Evolutionary conservation across 1,140 invertebrate species (phyloP).

Genomic region (Mycetomoellerius zeteki): DNA sequence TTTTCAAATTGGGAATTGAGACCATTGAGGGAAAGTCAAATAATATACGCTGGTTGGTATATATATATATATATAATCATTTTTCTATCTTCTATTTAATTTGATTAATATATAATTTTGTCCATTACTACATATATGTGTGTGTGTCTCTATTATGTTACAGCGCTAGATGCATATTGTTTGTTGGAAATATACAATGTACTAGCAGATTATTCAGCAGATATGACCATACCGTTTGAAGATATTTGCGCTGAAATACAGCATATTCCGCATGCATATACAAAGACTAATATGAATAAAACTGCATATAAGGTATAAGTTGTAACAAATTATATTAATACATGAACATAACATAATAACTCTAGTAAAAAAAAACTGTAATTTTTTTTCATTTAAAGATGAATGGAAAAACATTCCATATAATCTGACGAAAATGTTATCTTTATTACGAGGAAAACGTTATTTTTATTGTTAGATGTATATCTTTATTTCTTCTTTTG

Average conservation of each 20-base stretch:
- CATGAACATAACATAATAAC: neutral
- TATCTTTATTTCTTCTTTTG: conserved; percentile 30
- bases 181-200: conserved; percentile 92
- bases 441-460: neutral
- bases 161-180: conserved; percentile 93
- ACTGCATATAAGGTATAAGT: conserved; percentile 59
- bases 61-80: too few relatives aligned
- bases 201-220: conserved; percentile 85
- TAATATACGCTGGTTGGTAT: conserved; percentile 92
- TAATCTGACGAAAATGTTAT: neutral
- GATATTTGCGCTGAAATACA: conserved; percentile 88
- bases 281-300: conserved; percentile 82
- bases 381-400: neutral
- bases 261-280: conserved; percentile 79
- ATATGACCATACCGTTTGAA: conserved; percentile 88
- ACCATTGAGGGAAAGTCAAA: conserved; percentile 92
- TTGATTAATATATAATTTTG: neutral
- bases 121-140: neutral
- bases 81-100: neutral
- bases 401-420: neutral
- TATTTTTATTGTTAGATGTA: neutral
- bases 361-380: neutral
- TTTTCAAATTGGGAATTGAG: conserved; percentile 95
- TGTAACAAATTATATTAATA: conserved; percentile 20
- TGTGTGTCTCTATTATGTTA: conserved; percentile 63